Base-by-base conservation (phyloP, 2,888 invertebrate species). In the Morinoia aosen region DNA sequence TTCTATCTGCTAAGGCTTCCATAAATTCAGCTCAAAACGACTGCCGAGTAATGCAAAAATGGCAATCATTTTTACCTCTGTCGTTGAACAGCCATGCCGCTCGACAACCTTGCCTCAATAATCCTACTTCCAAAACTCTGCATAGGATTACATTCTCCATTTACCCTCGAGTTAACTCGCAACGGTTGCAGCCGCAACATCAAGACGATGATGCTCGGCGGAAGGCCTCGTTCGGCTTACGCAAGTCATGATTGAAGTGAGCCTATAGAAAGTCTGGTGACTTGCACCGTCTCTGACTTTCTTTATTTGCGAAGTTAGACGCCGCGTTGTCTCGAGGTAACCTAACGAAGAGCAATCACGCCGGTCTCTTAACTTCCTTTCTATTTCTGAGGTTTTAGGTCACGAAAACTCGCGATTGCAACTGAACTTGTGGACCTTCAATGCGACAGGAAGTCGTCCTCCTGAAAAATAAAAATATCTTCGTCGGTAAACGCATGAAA, bases 251-350 rank as follows among this genome's bases (percentile, higher is more conserved):
- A 90, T 90, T 19, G 90, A 90, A 90, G 40, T 8, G 39, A 40
- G 48, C 90, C 90, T 90, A 90, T 90, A 48, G 90, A 90, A 76
- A 76, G 76, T 2, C 76, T 76, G 16, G 90, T 90, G 90, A 19
- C 90, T 90, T 10, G n/a, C n/a, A 48, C 93, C 57, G 57, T 93
- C 93, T 91, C 58, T n/a, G 93, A 57, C 93, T 93, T 93, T 93
- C 93, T 93, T 57, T 93, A 93, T 93, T 93, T 93, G 93, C 56
- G 93, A 93, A 93, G 93, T 93, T 93, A 93, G 93, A 93, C 93
- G 57, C 39, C 19, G 57, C 56, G 93, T 48, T 57, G 93, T 93
- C 93, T 39, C 56, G 33, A 12, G 33, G 93, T 93, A 56, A 57
- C 93, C 57, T 93, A 93, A 93, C 93, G 93, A 93, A 93, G 93